Evolutionary conservation across 2,888 invertebrate genomes (phyloP), one percentile per base, ranked within the genome.

Genomic region (Drosophila nr. medialis): DNA sequence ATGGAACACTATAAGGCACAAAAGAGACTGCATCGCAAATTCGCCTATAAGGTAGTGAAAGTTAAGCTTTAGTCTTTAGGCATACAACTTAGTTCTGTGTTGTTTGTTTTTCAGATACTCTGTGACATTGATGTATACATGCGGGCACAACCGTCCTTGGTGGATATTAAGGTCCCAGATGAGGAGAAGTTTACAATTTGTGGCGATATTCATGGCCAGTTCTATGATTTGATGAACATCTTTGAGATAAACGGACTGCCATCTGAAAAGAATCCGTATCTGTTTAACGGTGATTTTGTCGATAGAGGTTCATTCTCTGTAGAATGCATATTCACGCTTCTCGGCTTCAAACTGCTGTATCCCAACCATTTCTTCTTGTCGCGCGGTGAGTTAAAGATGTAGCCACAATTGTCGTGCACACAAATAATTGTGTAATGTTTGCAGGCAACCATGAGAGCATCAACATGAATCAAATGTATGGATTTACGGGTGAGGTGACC

Each of bases 381-480:
- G 1, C 95, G 99, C 95, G 99, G 99, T 98, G 93, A 94, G 94
- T 92, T 34, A 15, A 24, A 27, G 32, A 36, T 0, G 5, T 15
- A 13, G 27, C 5, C 1, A 1, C 8, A 60, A 27, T 24, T 49
- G 4, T 24, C 2, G 10, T 15, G 6, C 6, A 6, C 4, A 0
- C 10, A 48, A 29, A 11, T 40, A 1, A 58, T 18, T 40, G 5
- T 1, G 24, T 21, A 4, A 27, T 27, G 4, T 56, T 58, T 38
- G 2, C 92, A 98, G 98, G 99, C n/a, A 99, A 99, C 93, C 99
- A 99, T 92, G 99, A 99, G 92, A 98, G 98, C 84, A 95, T 96
- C 53, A 98, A 97, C 72, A 99, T 99, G 99, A 99, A 99, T 94
- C 97, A 98, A 93, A 99, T 99, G 97, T 99, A 99, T 93, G 99